Evolutionary conservation across 2,113 vertebrate genomes (phyloP).

Genomic region (Oophaga pumilio): DNA sequence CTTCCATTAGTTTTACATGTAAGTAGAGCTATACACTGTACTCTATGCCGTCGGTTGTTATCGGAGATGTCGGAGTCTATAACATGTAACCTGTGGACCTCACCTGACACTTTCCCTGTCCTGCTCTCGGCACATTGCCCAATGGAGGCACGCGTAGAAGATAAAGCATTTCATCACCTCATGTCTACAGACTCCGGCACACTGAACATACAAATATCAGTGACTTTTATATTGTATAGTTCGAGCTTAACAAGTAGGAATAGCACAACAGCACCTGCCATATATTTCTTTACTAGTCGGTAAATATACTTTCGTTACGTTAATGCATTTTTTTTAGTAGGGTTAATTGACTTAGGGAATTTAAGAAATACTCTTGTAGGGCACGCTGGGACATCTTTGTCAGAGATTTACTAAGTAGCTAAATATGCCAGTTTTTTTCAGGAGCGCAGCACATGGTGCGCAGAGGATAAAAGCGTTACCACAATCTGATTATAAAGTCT

Average conservation of each 20-base stretch:
- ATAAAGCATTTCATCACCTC: conserved; percentile 23
- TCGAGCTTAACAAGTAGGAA: no score
- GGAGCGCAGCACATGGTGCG: background rate
- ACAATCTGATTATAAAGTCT: background rate
- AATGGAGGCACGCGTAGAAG: background rate
- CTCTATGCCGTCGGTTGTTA: background rate
- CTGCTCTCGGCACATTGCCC: background rate
- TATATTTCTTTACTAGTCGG: no score
- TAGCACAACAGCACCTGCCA: background rate
- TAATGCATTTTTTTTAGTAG: no score
- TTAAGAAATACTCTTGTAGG: no score
- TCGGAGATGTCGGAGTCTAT: background rate
- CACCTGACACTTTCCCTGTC: conserved; percentile 41
- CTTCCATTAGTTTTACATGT: background rate
- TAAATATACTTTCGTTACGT: no score
- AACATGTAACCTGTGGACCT: conserved; percentile 41
- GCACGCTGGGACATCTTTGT: background rate
- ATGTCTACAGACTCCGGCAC: conserved; percentile 25
- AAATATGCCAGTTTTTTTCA: background rate
- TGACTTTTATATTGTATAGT: conserved; percentile 5
- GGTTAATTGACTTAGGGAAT: no score
- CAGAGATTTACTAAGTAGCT: background rate
- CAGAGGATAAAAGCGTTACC: background rate
- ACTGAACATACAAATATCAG: conserved; percentile 15
- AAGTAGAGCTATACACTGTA: background rate